Conservation (phyloP, 1,140 invertebrate genomes). For the Pseudobourletiella spinata region DNA sequence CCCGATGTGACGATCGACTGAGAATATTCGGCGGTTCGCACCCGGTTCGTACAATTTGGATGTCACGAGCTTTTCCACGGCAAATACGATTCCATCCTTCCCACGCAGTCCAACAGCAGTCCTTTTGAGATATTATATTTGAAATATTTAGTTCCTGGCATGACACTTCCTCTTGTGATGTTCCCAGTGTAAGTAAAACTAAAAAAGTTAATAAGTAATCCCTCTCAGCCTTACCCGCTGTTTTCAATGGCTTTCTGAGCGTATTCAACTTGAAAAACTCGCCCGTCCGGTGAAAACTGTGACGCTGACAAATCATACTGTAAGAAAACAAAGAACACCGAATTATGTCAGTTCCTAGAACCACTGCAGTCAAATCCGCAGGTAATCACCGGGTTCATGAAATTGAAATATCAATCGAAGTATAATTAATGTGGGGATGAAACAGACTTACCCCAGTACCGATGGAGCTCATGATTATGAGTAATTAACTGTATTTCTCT, state of each 20-base stretch:
- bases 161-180: too few relatives aligned
- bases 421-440: not conserved
- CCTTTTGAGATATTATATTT: too few relatives aligned
- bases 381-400: not conserved
- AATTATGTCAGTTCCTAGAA: too few relatives aligned
- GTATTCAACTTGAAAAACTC: constrained; percentile 99
- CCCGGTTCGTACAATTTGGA: constrained; percentile 92
- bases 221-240: constrained; percentile 61
- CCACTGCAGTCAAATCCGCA: not conserved
- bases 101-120: constrained; percentile 90
- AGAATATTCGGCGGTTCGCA: constrained; percentile 89
- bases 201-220: constrained; percentile 1
- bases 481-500: not conserved
- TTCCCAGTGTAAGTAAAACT: too few relatives aligned
- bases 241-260: constrained; percentile 99
- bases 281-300: constrained; percentile 97
- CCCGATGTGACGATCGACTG: constrained; percentile 88
- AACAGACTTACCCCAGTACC: constrained; percentile 74
- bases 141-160: too few relatives aligned
- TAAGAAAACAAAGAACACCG: constrained; percentile 15
- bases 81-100: constrained; percentile 94
- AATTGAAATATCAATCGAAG: not conserved
- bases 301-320: constrained; percentile 98
- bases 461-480: constrained; percentile 83
- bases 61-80: constrained; percentile 94